Evolutionary conservation across 2,797 vertebrate species (phyloP).

Genomic region (Cryptoblepharus egeriae): DNA sequence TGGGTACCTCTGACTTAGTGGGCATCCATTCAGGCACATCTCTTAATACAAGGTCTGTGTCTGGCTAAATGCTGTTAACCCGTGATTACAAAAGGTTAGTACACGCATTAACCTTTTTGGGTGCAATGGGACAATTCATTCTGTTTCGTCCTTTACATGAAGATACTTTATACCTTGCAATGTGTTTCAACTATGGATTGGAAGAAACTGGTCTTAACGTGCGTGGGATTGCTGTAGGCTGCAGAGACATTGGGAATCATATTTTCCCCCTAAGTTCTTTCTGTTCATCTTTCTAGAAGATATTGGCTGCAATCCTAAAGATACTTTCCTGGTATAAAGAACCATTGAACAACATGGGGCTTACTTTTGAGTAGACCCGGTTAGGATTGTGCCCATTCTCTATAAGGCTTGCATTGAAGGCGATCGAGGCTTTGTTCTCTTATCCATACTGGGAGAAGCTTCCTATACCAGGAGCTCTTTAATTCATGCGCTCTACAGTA

Average conservation of each 20-base stretch:
- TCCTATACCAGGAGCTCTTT: not conserved
- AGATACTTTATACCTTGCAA: not conserved
- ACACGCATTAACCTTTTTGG: conserved; percentile 36
- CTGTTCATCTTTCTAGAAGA: not conserved
- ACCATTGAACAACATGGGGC: too few relatives aligned
- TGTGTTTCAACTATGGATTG: conserved; percentile 1
- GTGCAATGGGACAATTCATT: conserved; percentile 4
- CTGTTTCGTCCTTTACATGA: not conserved
- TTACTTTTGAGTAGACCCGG: too few relatives aligned
- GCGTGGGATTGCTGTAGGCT: conserved; percentile 45
- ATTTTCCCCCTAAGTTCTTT: conserved; percentile 12
- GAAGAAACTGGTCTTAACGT: conserved; percentile 46
- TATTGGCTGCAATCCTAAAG: too few relatives aligned
- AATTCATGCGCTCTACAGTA: not conserved
- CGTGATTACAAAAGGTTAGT: conserved; percentile 25
- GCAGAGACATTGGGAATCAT: conserved; percentile 30
- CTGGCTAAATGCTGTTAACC: not conserved
- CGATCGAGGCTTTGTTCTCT: conserved; percentile 46
- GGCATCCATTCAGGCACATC: not conserved
- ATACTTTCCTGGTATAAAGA: too few relatives aligned
- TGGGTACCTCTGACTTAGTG: not conserved
- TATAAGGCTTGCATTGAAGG: not conserved
- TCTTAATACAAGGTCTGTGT: not conserved
- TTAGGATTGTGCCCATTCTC: too few relatives aligned
- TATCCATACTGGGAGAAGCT: not conserved